Evolutionary conservation across 2,113 vertebrate species (phyloP).

Genomic region (Serinus canaria): DNA sequence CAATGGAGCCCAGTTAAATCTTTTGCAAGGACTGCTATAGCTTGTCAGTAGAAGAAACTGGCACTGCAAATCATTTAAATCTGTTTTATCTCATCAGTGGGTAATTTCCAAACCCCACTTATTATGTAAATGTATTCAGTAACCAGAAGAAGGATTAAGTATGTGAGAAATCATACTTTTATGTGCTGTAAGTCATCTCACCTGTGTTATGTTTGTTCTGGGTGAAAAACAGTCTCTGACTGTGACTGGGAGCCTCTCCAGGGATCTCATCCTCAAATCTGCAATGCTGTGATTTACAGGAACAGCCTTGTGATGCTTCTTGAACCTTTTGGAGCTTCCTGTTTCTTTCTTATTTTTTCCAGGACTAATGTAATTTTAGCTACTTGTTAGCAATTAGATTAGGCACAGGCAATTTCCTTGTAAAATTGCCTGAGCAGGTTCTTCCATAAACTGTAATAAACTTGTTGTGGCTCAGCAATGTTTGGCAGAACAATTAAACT

Average conservation of each 20-base stretch:
- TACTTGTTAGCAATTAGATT: conserved; percentile 26
- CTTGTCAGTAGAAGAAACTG: background rate
- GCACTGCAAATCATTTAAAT: conserved; percentile 23
- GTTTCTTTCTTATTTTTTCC: background rate
- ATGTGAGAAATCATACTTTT: background rate
- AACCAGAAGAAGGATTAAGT: background rate
- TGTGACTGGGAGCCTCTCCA: background rate
- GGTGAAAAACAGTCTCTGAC: background rate
- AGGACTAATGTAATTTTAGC: conserved; percentile 30
- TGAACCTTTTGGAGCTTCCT: background rate
- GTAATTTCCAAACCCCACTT: conserved; percentile 10
- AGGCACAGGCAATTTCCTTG: conserved; percentile 13
- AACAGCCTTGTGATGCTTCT: background rate
- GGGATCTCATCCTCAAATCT: background rate
- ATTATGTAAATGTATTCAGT: conserved; percentile 26
- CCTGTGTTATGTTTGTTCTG: conserved; percentile 5
- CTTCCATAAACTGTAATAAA: background rate
- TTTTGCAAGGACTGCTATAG: background rate
- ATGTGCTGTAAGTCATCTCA: background rate
- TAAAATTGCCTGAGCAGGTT: conserved; percentile 7
- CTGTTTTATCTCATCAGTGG: conserved; percentile 4
- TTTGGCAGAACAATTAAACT: conserved; percentile 8
- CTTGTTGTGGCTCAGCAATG: background rate
- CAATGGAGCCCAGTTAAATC: background rate
- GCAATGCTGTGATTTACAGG: background rate